phyloP scores from a whole-genome alignment of 2,888 invertebrate species.

The Limenitis camilla region DNA sequence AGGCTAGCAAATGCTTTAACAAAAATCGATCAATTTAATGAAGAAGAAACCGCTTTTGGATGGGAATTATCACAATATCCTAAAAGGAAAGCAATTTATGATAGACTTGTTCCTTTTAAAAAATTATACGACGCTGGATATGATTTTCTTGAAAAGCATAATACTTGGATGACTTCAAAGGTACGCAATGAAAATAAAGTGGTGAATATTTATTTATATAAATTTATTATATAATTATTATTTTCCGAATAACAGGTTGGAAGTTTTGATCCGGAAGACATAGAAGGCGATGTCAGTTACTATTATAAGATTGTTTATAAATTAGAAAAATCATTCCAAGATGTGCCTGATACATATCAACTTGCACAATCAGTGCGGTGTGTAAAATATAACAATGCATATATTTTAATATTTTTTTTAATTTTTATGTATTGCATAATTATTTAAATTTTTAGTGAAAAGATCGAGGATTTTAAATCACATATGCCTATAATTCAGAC shows the following conservation, averaged over 20 bases:
- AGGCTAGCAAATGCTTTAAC: slow-evolving; percentile 82
- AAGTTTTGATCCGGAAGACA: slow-evolving; percentile 89
- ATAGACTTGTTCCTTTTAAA: slow-evolving; percentile 88
- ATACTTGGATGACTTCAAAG: slow-evolving; percentile 87
- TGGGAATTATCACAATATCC: slow-evolving; percentile 94
- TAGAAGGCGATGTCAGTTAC: slow-evolving; percentile 85
- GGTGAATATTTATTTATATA: background rate
- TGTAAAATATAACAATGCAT: background rate
- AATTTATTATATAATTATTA: background rate
- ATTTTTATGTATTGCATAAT: background rate
- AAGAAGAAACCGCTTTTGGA: slow-evolving; percentile 90
- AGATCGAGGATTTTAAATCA: slow-evolving; percentile 91
- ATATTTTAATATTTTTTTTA: background rate
- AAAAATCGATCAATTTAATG: slow-evolving; percentile 90
- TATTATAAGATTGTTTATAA: slow-evolving; percentile 85
- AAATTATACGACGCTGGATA: slow-evolving; percentile 91
- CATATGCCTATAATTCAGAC: slow-evolving; percentile 94
- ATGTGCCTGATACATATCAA: slow-evolving; percentile 81
- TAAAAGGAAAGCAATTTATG: slow-evolving; percentile 83
- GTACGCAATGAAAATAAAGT: too few species aligned
- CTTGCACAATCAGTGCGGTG: slow-evolving; percentile 78
- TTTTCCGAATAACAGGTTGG: slow-evolving; percentile 74
- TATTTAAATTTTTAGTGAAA: slow-evolving; percentile 36
- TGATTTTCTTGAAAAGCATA: slow-evolving; percentile 87
- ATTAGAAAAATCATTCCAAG: slow-evolving; percentile 89